These are phyloP conservation scores for Stenolophus ochropezus DNA, from an alignment of 2,888 invertebrate species.

Conservation along the genomic window DNA sequence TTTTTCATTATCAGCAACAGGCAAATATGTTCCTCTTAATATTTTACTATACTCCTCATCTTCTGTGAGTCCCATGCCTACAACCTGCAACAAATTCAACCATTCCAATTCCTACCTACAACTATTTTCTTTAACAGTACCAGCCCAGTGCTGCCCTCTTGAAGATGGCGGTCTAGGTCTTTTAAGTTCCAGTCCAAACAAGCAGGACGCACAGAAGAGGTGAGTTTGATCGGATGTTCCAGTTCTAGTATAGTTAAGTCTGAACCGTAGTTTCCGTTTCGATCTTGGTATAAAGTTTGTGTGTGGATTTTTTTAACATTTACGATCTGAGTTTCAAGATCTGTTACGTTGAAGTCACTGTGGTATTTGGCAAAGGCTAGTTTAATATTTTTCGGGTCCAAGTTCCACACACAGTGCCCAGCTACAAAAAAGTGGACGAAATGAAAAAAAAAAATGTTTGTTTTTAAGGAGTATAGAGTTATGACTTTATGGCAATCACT, in stretches of 20 bases:
- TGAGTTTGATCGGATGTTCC: slow-evolving; percentile 70
- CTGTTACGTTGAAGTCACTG: slow-evolving; percentile 67
- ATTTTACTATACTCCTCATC: slow-evolving; percentile 74
- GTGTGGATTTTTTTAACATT: slow-evolving; percentile 72
- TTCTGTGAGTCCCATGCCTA: slow-evolving; percentile 79
- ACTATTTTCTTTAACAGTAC: slow-evolving; percentile 61
- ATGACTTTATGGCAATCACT: too few relatives aligned
- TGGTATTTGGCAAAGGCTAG: slow-evolving; percentile 70
- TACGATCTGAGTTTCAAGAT: slow-evolving; percentile 67
- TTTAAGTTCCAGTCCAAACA: slow-evolving; percentile 73
- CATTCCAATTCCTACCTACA: not conserved
- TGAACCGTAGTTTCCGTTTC: slow-evolving; percentile 75
- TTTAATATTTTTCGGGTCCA: slow-evolving; percentile 67
- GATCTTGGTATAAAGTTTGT: slow-evolving; percentile 74
- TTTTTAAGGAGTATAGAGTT: too few relatives aligned
- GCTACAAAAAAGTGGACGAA: slow-evolving; percentile 68
- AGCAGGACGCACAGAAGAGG: slow-evolving; percentile 73
- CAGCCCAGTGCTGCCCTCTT: slow-evolving; percentile 64
- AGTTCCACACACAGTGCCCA: slow-evolving; percentile 73
- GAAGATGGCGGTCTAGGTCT: slow-evolving; percentile 65
- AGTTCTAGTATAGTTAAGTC: slow-evolving; percentile 76
- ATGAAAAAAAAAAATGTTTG: too few relatives aligned
- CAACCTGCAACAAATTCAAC: slow-evolving; percentile 69
- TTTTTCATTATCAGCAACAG: slow-evolving; percentile 74
- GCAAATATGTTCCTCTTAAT: slow-evolving; percentile 74